Percentiles rank a stretch among this genome's conserved stretches.
Conservation (phyloP, 2,113 vertebrate genomes). For the Bungarus multicinctus region DNA sequence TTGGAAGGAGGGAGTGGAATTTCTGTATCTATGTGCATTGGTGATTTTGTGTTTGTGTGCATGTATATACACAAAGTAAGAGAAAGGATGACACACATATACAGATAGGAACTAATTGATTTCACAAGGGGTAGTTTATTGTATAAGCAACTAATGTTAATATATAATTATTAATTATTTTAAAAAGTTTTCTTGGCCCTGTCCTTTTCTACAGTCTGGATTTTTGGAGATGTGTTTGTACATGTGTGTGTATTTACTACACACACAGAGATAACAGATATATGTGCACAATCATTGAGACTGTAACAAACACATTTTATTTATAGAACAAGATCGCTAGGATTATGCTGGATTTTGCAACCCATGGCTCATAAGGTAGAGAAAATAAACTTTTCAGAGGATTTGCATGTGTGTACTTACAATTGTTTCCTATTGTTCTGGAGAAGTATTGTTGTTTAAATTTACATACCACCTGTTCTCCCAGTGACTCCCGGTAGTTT, state of each 20-base stretch:
- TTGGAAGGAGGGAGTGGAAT: neutral
- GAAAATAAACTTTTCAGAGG: neutral
- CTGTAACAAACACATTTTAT: too few species aligned
- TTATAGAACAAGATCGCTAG: neutral
- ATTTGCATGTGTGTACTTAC: neutral
- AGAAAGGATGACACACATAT: too few species aligned
- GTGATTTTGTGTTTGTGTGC: neutral
- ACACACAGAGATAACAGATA: neutral
- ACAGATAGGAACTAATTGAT: neutral
- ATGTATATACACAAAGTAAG: neutral
- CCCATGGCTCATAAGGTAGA: too few species aligned
- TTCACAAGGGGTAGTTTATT: neutral
- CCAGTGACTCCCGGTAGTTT: neutral
- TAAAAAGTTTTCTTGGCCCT: neutral
- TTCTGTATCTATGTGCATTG: neutral
- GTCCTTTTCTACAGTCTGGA: neutral
- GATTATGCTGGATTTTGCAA: neutral
- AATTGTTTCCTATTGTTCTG: neutral
- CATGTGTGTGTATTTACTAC: neutral
- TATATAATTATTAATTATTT: neutral
- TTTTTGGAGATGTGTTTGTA: neutral
- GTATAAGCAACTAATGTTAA: neutral
- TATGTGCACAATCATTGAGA: neutral
- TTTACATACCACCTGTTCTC: neutral
- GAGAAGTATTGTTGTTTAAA: neutral